Conservation (phyloP, 2,888 invertebrate genomes). For the Torymus texanus region DNA sequence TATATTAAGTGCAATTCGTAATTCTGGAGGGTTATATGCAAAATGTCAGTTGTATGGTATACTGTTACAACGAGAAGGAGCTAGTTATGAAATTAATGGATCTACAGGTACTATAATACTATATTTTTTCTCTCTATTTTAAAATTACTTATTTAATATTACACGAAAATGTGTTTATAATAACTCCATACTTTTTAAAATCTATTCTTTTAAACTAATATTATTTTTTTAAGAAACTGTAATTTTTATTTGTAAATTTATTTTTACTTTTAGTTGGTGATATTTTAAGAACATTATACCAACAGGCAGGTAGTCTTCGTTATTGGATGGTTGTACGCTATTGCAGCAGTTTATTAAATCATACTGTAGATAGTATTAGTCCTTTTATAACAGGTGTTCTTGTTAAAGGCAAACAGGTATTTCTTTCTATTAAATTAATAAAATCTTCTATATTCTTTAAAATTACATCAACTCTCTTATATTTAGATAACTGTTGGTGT, state of each 20-base stretch:
- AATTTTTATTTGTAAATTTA: too few relatives aligned
- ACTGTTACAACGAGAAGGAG: conserved; percentile 87
- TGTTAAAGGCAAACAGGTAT: conserved; percentile 97
- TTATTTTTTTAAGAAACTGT: conserved; percentile 59
- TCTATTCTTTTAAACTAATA: neutral
- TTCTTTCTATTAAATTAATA: too few relatives aligned
- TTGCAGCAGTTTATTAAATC: conserved; percentile 93
- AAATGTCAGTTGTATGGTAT: conserved; percentile 91
- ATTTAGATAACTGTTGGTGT: conserved; percentile 91
- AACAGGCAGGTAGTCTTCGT: conserved; percentile 88
- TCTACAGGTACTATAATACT: conserved; percentile 69
- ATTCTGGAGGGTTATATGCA: conserved; percentile 84
- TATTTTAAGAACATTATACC: conserved; percentile 84
- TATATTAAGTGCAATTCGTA: conserved; percentile 83
- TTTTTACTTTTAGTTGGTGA: conserved; percentile 78
- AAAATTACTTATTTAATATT: conserved; percentile 30
- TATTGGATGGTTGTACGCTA: conserved; percentile 96
- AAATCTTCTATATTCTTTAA: neutral
- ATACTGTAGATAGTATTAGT: conserved; percentile 98
- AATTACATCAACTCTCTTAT: neutral
- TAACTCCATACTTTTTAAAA: conserved; percentile 34
- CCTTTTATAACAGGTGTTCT: conserved; percentile 98
- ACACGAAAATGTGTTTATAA: neutral
- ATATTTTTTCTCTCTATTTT: conserved; percentile 71
- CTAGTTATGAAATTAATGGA: conserved; percentile 83